A percentile compares a stretch with the other conserved stretches of the same genome.
phyloP scores from a whole-genome alignment of 2,888 invertebrate genomes.

The Hipparchia semele region DNA sequence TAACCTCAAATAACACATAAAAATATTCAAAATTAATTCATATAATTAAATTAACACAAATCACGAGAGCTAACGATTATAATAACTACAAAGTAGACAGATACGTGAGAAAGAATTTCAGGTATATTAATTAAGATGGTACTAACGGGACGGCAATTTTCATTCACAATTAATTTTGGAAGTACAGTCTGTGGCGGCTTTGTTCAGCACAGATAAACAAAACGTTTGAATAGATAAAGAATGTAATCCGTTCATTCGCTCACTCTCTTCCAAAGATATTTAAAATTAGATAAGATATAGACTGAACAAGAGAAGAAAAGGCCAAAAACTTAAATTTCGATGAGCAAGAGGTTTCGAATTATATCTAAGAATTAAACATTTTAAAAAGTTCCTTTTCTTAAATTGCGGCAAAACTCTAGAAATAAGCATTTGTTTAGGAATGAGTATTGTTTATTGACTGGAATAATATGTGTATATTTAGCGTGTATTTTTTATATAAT shows the following conservation, averaged over 20 bases:
- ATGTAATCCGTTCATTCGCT: slow-evolving; percentile 63
- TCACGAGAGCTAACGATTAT: not conserved
- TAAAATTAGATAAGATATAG: not conserved
- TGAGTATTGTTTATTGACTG: too few species aligned
- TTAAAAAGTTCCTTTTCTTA: too few species aligned
- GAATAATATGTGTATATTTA: too few species aligned
- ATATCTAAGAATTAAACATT: too few species aligned
- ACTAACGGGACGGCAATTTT: not conserved
- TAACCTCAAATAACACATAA: too few species aligned
- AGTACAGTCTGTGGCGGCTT: slow-evolving; percentile 26
- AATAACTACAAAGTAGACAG: not conserved
- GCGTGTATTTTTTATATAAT: too few species aligned
- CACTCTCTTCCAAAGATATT: slow-evolving; percentile 34
- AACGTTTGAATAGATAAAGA: slow-evolving; percentile 53
- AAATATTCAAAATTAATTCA: not conserved
- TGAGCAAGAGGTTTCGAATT: too few species aligned
- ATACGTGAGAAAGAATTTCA: slow-evolving; percentile 23
- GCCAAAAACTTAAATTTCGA: not conserved
- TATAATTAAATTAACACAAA: slow-evolving; percentile 13
- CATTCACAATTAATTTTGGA: slow-evolving; percentile 27
- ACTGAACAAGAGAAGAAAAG: not conserved
- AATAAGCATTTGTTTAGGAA: too few species aligned
- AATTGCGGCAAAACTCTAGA: too few species aligned
- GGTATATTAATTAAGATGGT: not conserved
- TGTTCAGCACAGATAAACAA: slow-evolving; percentile 30